Conservation (phyloP, 2,797 vertebrate species). For the Pseudocheirus occidentalis region DNA sequence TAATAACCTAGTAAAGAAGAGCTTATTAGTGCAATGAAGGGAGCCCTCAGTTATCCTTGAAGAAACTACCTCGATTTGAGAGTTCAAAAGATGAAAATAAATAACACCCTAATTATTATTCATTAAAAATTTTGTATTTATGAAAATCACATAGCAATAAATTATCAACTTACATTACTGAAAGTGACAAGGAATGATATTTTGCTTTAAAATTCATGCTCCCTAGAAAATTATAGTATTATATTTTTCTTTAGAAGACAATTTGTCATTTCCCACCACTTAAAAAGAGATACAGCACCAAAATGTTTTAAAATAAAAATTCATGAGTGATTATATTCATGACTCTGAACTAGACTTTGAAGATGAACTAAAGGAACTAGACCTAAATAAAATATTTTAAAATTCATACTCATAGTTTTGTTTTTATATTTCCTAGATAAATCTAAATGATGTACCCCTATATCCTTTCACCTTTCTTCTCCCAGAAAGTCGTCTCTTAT, state of each 20-base stretch:
- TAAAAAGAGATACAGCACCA: background rate
- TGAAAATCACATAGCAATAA: constrained; percentile 7
- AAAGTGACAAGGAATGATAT: constrained; percentile 2
- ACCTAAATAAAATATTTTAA: background rate
- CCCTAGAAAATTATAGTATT: background rate
- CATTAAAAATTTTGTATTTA: background rate
- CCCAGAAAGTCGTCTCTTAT: background rate
- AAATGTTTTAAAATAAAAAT: constrained; percentile 2
- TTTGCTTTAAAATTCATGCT: constrained; percentile 6
- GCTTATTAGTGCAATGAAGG: background rate
- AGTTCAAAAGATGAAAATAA: background rate
- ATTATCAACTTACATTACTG: background rate
- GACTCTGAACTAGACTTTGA: background rate
- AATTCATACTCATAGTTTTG: background rate
- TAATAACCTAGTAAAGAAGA: background rate
- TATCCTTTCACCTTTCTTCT: background rate
- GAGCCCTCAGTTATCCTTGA: background rate
- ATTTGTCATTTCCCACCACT: background rate
- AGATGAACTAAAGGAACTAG: background rate
- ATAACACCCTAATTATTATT: background rate
- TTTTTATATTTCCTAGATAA: background rate
- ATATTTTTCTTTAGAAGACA: background rate
- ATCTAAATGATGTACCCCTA: background rate
- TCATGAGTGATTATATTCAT: background rate
- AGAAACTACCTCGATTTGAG: background rate